Evolutionary conservation across 1,140 invertebrate genomes (phyloP).

Genomic region (Cylas formicarius): DNA sequence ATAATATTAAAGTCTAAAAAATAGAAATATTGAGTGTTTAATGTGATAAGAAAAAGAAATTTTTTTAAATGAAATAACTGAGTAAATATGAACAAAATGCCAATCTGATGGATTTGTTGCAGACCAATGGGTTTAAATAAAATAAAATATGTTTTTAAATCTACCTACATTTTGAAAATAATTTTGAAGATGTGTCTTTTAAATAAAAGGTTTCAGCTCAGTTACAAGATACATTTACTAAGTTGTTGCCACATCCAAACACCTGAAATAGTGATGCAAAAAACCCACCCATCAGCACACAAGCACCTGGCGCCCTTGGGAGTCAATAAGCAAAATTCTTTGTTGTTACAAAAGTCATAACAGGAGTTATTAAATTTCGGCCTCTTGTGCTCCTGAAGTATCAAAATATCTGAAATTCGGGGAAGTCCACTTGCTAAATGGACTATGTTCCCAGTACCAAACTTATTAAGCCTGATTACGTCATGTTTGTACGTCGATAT

Average conservation of each 20-base stretch:
- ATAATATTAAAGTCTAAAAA: too few species aligned
- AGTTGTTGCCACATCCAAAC: too few species aligned
- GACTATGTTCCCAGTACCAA: conserved; percentile 51
- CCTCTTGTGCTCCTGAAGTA: conserved; percentile 61
- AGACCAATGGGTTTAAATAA: too few species aligned
- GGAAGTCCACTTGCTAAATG: conserved; percentile 47
- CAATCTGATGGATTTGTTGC: too few species aligned
- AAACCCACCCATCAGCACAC: conserved; percentile 63
- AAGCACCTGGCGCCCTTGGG: conserved; percentile 49
- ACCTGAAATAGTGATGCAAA: too few species aligned
- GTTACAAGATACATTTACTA: conserved; percentile 29
- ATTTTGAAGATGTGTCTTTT: too few species aligned
- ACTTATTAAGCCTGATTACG: conserved; percentile 64
- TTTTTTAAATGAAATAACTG: too few species aligned
- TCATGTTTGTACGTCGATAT: conserved; percentile 58
- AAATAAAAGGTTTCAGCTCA: neutral
- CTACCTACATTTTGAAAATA: too few species aligned
- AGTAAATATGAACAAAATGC: too few species aligned
- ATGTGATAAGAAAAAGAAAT: too few species aligned
- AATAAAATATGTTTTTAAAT: too few species aligned
- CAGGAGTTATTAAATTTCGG: conserved; percentile 44
- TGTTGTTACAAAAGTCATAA: conserved; percentile 49
- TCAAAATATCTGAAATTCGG: conserved; percentile 55
- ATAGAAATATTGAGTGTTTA: too few species aligned
- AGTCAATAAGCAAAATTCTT: conserved; percentile 52